phyloP scores from a whole-genome alignment of 2,888 invertebrate species.

The Cheilosia scutellata region DNA sequence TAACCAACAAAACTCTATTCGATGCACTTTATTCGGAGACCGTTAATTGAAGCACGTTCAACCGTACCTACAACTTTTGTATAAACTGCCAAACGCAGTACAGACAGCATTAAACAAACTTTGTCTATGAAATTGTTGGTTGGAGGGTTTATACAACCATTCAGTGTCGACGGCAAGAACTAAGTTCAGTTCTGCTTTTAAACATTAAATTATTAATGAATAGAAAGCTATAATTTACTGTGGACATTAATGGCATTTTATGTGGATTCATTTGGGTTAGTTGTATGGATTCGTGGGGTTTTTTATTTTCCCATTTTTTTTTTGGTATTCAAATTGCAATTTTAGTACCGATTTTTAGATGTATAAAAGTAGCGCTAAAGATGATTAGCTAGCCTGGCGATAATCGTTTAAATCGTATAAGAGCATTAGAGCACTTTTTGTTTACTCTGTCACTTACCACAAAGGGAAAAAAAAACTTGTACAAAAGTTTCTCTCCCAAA shows the following conservation, averaged over 20 bases:
- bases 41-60: conserved; percentile 16
- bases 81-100: conserved; percentile 10
- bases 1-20: conserved; percentile 1
- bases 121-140: conserved; percentile 10
- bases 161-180: conserved; percentile 6
- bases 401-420: too few species aligned
- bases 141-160: background rate
- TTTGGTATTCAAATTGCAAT: background rate
- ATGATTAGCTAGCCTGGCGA: too few species aligned
- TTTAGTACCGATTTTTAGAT: too few species aligned
- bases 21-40: background rate
- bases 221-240: background rate
- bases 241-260: background rate
- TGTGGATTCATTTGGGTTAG: background rate
- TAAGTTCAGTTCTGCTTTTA: background rate
- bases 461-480: too few species aligned
- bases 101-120: conserved; percentile 24
- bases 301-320: background rate
- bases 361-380: too few species aligned
- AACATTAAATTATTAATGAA: conserved; percentile 16
- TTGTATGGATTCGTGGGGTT: background rate
- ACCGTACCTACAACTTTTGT: conserved; percentile 4
- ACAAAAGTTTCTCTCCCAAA: too few species aligned
- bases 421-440: too few species aligned
- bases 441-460: too few species aligned